Base-by-base conservation (phyloP, 2,888 invertebrate genomes). In the Drosophila infuscata region DNA sequence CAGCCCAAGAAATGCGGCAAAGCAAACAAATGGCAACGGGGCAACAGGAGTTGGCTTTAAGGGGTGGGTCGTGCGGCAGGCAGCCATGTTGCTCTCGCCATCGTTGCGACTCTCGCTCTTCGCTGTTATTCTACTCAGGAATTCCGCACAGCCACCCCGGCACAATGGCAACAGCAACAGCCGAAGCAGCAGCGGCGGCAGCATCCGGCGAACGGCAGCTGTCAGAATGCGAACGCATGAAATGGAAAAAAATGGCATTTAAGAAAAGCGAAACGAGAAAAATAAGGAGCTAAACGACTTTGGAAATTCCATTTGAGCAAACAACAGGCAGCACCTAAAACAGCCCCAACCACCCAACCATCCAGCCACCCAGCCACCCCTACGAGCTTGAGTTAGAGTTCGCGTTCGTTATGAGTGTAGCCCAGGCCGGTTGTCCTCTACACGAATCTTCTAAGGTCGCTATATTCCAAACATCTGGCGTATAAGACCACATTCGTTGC, bases 251-350 rank as follows among this genome's bases (percentile, higher is more conserved):
- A 84, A 84, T 87, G 76, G 83, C 89, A 89, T 89, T 89, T 89
- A 90, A 88, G 88, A 81, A 83, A 89, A 86, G 82, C 84, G 83
- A 88, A 90, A 88, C 84, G 86, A 86, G 88, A 85, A 88, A 89
- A 88, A 88, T 85, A 90, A 86, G 84, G 72, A 88, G 86, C 86
- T 76, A 89, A 89, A 89, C 76, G 84, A 86, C 89, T 90, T 90
- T 90, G 82, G 90, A 89, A 89, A 89, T 86, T 88, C 86, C 88
- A 90, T 89, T 88, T 88, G 82, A 81, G 86, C 83, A 89, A 86
- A 84, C 88, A 84, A 84, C 84, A 83, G 88, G 65, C 83, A 73
- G 58, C 84, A 64, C 74, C 67, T 58, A 46, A 52, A 46, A n/a
- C 35, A 53, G 29, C 43, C 38, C 32, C 35, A 36, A 41, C 12